Evolutionary conservation across 2,888 invertebrate genomes (phyloP).

Genomic region (Quadroppia sp.): DNA sequence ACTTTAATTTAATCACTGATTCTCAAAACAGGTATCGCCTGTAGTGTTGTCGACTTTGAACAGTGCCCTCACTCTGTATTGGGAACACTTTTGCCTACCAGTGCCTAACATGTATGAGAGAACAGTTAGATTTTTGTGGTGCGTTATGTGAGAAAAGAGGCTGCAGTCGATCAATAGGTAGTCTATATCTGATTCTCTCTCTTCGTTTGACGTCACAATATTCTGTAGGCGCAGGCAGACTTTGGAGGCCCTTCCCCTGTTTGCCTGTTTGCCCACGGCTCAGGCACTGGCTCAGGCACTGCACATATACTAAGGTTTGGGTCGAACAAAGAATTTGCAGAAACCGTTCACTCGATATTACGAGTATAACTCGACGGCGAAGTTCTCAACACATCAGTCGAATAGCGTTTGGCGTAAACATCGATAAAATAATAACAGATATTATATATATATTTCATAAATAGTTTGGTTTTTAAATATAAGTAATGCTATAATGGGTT

Average conservation of each 20-base stretch:
- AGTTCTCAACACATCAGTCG: too few relatives aligned
- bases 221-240: neutral
- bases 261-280: too few relatives aligned
- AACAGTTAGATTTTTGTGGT: neutral
- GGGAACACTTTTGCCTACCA: neutral
- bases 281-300: too few relatives aligned
- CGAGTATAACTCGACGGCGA: too few relatives aligned
- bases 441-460: neutral
- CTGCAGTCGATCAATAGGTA: neutral
- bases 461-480: neutral
- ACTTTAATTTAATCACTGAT: constrained; percentile 1
- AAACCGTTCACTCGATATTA: too few relatives aligned
- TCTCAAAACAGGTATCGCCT: constrained; percentile 7
- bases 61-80: neutral
- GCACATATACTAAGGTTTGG: too few relatives aligned
- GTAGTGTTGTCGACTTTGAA: neutral
- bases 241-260: neutral
- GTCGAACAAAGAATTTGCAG: too few relatives aligned
- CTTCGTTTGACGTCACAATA: constrained; percentile 20
- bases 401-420: too few relatives aligned
- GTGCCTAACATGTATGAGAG: too few relatives aligned
- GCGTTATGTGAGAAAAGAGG: neutral
- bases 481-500: constrained; percentile 18
- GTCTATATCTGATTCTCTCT: too few relatives aligned
- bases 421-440: too few relatives aligned